Percentiles rank a stretch among this genome's conserved stretches.
phyloP scores from a whole-genome alignment of 2,888 invertebrate species.

The Rhagium mordax region DNA sequence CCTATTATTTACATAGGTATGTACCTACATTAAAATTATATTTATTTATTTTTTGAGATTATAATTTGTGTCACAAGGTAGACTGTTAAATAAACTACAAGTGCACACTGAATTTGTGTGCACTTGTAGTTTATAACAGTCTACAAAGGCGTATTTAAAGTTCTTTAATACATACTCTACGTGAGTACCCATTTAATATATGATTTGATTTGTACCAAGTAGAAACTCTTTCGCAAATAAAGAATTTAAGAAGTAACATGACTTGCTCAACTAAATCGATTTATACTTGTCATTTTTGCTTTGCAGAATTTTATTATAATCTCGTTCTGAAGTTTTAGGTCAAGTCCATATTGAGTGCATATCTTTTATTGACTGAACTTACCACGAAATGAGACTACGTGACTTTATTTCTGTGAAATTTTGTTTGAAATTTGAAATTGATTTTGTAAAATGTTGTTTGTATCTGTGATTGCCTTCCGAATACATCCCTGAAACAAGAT shows the following conservation, averaged over 20 bases:
- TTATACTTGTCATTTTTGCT: neutral
- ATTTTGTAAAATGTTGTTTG: constrained; percentile 11
- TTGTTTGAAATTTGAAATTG: constrained; percentile 15
- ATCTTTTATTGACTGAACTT: constrained; percentile 1
- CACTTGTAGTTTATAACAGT: too few species aligned
- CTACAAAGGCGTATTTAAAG: too few species aligned
- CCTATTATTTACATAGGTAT: too few species aligned
- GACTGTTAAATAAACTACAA: too few species aligned
- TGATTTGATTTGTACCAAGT: neutral
- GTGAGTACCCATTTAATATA: too few species aligned
- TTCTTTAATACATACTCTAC: too few species aligned
- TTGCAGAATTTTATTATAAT: neutral
- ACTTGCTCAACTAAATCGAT: neutral
- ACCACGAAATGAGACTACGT: constrained; percentile 15
- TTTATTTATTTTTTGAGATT: too few species aligned
- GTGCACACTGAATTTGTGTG: too few species aligned
- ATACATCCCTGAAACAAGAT: neutral
- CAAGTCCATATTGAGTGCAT: neutral
- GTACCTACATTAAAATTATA: too few species aligned
- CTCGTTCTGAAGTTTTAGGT: neutral
- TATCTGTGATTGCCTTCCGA: constrained; percentile 8
- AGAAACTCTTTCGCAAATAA: neutral
- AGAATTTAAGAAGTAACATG: neutral
- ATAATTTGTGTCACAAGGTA: too few species aligned
- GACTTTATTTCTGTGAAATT: constrained; percentile 16